These are phyloP conservation scores for Patella ulyssiponensis DNA, from an alignment of 2,888 invertebrate genomes.

Conservation along the genomic window DNA sequence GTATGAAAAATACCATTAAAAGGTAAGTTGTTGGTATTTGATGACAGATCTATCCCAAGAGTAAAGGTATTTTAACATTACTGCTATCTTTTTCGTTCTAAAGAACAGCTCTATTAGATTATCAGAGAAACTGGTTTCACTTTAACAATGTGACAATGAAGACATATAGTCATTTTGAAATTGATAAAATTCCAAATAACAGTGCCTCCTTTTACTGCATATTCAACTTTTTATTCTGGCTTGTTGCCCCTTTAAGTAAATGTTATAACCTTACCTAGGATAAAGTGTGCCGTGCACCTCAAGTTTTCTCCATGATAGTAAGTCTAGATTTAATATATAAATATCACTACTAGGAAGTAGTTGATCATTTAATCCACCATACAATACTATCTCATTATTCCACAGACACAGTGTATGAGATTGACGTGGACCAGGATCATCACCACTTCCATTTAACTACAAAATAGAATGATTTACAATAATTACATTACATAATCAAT, in stretches of 20 bases:
- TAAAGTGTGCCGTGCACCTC: constrained; percentile 34
- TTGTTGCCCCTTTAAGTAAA: neutral
- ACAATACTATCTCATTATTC: constrained; percentile 56
- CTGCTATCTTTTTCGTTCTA: no score
- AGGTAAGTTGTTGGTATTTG: no score
- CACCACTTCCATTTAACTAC: constrained; percentile 35
- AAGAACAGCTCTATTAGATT: no score
- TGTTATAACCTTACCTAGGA: constrained; percentile 39
- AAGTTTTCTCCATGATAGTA: constrained; percentile 50
- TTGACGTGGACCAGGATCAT: constrained; percentile 57
- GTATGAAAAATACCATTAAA: no score
- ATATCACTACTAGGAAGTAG: constrained; percentile 57
- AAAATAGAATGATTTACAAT: neutral
- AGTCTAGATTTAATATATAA: constrained; percentile 48
- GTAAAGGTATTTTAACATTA: no score
- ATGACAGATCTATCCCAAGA: no score
- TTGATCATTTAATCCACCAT: constrained; percentile 64
- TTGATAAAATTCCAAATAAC: no score
- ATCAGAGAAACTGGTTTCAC: no score
- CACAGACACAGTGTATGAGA: constrained; percentile 63
- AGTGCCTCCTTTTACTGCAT: no score
- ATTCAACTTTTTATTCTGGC: neutral
- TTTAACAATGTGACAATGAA: no score
- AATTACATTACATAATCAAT: no score
- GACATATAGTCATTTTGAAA: no score